These are phyloP conservation scores for Proisotoma minuta DNA, from an alignment of 2,888 invertebrate species.

Conservation along the genomic window DNA sequence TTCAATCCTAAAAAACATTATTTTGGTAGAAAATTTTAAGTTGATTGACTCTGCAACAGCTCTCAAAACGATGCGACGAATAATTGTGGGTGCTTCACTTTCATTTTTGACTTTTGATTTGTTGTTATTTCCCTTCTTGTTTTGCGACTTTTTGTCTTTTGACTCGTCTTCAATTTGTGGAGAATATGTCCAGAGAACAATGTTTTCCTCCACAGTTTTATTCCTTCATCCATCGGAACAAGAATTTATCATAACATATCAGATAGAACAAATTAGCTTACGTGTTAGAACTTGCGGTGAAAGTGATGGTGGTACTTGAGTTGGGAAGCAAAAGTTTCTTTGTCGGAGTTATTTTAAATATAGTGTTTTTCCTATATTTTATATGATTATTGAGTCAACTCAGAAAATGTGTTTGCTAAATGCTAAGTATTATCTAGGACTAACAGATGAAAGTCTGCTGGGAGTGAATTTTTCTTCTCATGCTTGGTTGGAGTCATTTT, in stretches of 20 bases:
- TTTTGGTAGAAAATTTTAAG: constrained; percentile 25
- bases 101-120: constrained; percentile 11
- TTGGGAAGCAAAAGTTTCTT: constrained; percentile 7
- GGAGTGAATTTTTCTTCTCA: background rate
- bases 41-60: constrained; percentile 20
- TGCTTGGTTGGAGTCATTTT: background rate
- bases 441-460: background rate
- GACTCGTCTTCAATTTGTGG: background rate
- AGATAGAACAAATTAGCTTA: constrained; percentile 1
- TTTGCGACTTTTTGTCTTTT: background rate
- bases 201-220: background rate
- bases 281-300: constrained; percentile 15
- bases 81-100: background rate
- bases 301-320: constrained; percentile 1
- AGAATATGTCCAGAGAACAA: constrained; percentile 8
- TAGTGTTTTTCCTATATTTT: background rate
- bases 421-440: background rate
- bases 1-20: constrained; percentile 26
- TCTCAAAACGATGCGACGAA: background rate
- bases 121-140: too few relatives aligned
- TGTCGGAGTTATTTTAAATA: constrained; percentile 17
- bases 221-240: background rate
- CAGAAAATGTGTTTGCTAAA: background rate
- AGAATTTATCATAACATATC: background rate
- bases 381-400: too few relatives aligned